phyloP scores from a whole-genome alignment of 2,797 vertebrate species.

The Tamandua tetradactyla region DNA sequence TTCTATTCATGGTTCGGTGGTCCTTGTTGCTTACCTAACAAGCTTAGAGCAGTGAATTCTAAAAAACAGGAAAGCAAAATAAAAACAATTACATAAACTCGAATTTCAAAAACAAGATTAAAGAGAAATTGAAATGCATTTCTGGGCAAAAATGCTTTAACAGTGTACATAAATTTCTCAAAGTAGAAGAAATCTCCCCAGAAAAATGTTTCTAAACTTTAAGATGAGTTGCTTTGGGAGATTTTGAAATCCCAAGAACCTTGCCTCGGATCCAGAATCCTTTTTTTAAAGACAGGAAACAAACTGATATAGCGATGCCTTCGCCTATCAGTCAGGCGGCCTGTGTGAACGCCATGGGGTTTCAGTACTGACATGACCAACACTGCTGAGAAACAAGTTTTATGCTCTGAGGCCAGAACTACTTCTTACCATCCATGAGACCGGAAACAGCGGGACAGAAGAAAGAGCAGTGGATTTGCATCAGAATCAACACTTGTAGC shows the following conservation, averaged over 20 bases:
- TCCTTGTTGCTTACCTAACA: accelerated
- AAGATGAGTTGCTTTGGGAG: not conserved
- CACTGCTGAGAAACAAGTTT: too few species aligned
- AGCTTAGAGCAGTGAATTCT: not conserved
- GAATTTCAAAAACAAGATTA: not conserved
- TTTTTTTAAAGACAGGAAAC: not conserved
- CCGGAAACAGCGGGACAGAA: accelerated
- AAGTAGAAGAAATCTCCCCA: not conserved
- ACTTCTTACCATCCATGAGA: not conserved
- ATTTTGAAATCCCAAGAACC: not conserved
- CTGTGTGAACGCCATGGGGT: accelerated
- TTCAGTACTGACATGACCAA: accelerated
- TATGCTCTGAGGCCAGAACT: accelerated
- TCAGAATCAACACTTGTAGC: not conserved
- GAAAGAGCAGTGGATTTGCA: accelerated
- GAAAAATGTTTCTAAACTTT: not conserved
- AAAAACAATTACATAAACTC: not conserved
- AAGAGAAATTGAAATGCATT: not conserved
- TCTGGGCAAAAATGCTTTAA: not conserved
- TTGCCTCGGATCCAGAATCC: too few species aligned
- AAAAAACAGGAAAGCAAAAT: not conserved
- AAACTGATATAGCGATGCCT: accelerated
- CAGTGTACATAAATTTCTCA: not conserved
- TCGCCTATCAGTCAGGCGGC: accelerated
- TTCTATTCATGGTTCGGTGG: not conserved